These are phyloP conservation scores for Drosophila malerkotliana DNA, from an alignment of 1,140 invertebrate genomes.

Conservation along the genomic window DNA sequence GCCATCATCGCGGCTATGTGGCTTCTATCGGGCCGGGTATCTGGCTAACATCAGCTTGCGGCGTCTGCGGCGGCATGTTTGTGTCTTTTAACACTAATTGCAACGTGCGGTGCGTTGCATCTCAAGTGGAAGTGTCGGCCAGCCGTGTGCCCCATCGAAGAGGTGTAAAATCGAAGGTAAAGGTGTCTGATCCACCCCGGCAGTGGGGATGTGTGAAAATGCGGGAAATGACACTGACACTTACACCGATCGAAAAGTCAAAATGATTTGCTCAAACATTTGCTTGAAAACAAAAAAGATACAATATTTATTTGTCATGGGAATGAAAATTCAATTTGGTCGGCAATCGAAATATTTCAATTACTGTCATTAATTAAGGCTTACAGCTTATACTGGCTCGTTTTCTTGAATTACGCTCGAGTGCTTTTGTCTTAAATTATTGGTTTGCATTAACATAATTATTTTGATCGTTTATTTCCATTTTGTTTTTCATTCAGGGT, in stretches of 20 bases:
- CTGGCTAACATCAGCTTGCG: slow-evolving; percentile 48
- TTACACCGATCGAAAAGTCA: slow-evolving; percentile 30
- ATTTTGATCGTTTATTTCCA: slow-evolving; percentile 39
- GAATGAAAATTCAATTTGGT: slow-evolving; percentile 23
- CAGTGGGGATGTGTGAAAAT: slow-evolving; percentile 31
- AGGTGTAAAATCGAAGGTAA: slow-evolving; percentile 10
- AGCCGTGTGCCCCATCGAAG: slow-evolving; percentile 1
- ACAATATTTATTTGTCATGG: slow-evolving; percentile 25
- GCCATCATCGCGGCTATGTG: slow-evolving; percentile 16
- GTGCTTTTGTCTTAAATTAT: slow-evolving; percentile 36
- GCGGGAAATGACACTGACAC: slow-evolving; percentile 15
- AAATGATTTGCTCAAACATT: slow-evolving; percentile 47
- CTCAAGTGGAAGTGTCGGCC: slow-evolving; percentile 53
- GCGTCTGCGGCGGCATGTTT: slow-evolving; percentile 54
- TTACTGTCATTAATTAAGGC: slow-evolving; percentile 38
- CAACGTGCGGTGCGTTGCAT: slow-evolving; percentile 46
- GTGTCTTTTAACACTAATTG: slow-evolving; percentile 81
- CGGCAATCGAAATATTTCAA: slow-evolving; percentile 40
- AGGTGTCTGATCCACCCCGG: neutral
- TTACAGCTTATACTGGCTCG: slow-evolving; percentile 10
- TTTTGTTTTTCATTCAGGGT: slow-evolving; percentile 8
- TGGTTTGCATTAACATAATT: slow-evolving; percentile 41
- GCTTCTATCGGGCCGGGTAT: slow-evolving; percentile 19
- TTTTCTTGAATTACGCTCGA: slow-evolving; percentile 17
- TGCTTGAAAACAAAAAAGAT: neutral